Evolutionary conservation across 2,113 vertebrate species (phyloP).

Genomic region (Limanda limanda): DNA sequence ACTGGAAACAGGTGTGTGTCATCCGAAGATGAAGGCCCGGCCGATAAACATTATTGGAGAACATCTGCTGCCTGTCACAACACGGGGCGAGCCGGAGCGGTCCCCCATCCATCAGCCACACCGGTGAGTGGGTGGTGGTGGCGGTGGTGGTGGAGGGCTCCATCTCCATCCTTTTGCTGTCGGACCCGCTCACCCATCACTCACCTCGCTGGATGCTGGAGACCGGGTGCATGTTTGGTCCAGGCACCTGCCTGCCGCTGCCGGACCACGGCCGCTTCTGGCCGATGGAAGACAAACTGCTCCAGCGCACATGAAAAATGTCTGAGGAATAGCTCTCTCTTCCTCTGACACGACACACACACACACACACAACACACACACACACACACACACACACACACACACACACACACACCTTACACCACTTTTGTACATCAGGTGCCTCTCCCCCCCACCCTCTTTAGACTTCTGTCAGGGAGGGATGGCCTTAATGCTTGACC

Average conservation of each 20-base stretch:
- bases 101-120: slow-evolving; percentile 80
- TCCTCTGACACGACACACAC: slow-evolving; percentile 27
- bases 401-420: slow-evolving; percentile 27
- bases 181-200: slow-evolving; percentile 69
- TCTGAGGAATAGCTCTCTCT: slow-evolving; percentile 41
- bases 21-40: slow-evolving; percentile 80
- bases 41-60: slow-evolving; percentile 87
- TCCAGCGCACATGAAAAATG: slow-evolving; percentile 78
- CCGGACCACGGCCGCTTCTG: slow-evolving; percentile 50
- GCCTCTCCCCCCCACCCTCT: slow-evolving; percentile 10
- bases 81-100: slow-evolving; percentile 57
- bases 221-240: slow-evolving; percentile 45
- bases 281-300: slow-evolving; percentile 56
- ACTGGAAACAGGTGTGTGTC: slow-evolving; percentile 85
- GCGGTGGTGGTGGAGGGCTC: slow-evolving; percentile 38
- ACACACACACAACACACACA: slow-evolving; percentile 31
- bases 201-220: slow-evolving; percentile 66
- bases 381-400: slow-evolving; percentile 33
- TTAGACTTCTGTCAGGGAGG: slow-evolving; percentile 54
- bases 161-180: slow-evolving; percentile 35
- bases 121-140: slow-evolving; percentile 43
- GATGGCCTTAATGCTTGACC: slow-evolving; percentile 66
- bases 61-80: slow-evolving; percentile 88
- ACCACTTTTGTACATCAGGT: slow-evolving; percentile 34
- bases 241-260: slow-evolving; percentile 69